These are phyloP conservation scores for Microctonus hyperodae DNA, from an alignment of 2,888 invertebrate genomes.

Conservation along the genomic window DNA sequence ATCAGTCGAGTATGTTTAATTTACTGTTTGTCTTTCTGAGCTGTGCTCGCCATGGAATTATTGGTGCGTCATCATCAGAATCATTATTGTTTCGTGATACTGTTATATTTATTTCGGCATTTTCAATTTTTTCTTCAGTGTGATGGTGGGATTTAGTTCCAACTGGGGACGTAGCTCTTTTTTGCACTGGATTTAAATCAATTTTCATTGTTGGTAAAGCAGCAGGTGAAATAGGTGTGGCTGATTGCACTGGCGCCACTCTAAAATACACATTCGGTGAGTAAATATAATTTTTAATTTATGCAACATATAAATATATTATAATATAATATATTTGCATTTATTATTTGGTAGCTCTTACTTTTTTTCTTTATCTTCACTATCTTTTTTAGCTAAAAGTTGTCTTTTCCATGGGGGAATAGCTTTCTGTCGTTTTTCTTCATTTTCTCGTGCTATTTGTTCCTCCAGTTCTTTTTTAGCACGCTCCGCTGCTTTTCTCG, in stretches of 20 bases:
- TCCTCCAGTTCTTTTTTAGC: constrained; percentile 91
- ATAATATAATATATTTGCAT: too few relatives aligned
- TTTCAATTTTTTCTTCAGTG: constrained; percentile 41
- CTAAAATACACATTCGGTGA: too few relatives aligned
- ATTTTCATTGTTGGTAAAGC: constrained; percentile 41
- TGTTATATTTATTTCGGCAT: constrained; percentile 40
- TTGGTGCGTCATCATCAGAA: constrained; percentile 71
- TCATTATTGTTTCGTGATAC: constrained; percentile 57
- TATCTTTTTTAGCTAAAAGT: constrained; percentile 81
- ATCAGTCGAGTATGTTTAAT: constrained; percentile 79
- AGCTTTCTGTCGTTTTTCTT: constrained; percentile 82
- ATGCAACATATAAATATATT: neutral
- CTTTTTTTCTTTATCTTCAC: constrained; percentile 77
- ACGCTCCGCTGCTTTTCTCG: constrained; percentile 92
- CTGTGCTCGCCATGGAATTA: constrained; percentile 90
- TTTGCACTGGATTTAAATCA: constrained; percentile 41
- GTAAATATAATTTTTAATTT: neutral
- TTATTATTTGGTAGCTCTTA: constrained; percentile 57
- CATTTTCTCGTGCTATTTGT: constrained; percentile 82
- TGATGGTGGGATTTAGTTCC: constrained; percentile 40
- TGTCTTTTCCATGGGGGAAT: constrained; percentile 96
- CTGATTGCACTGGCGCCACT: constrained; percentile 31
- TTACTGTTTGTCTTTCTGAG: constrained; percentile 90
- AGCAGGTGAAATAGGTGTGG: constrained; percentile 28
- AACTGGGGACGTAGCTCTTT: constrained; percentile 45